Base-by-base conservation (phyloP, 2,797 vertebrate species). In the Cossypha caffra region DNA sequence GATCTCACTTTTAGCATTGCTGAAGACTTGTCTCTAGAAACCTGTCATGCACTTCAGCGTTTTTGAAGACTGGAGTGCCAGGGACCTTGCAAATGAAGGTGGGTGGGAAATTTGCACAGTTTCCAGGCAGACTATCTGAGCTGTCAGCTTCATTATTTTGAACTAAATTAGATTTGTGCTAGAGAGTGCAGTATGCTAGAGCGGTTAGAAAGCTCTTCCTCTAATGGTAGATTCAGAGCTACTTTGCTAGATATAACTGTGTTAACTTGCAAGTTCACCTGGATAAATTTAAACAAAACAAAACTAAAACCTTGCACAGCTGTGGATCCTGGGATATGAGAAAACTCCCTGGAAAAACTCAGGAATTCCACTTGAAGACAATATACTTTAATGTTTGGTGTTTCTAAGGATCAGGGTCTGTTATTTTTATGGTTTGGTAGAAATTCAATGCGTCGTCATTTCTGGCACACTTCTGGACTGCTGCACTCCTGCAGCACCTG, bases 101-200 rank as follows among this genome's bases (percentile, higher is more conserved):
- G 89, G 94, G 91, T 93, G 96, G 92, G 68, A 96, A 92, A 93
- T 91, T 96, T 93, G 94, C 84, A 69, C 92, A 93, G 94, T 91
- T 95, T 96, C 94, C 80, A 92, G 92, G 93, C 87, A 96, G 93
- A 94, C 69, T 96, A 91, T 94, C 87, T 94, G 89, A 95, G 94
- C 82, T 86, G 89, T 97, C 96, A 91, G 85, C 86, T 91, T 94
- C 69, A 84, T 94, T 95, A 91, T 94, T 96, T 92, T 80, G 71
- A 96, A 94, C 79, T 94, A 93, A 94, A 93, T 96, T 91, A 94
- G 86, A 95, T 93, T 96, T 96, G 69, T 94, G 85, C 80, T 92
- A 76, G 59, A 84, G 80, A 85, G 88, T 69, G 64, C 62, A 67
- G 93, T 82, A 75, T 88, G 76, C 57, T 94, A 59, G 83, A 96